Base-by-base conservation (phyloP, 37 sponge, comb jelly and placozoan genomes). In the Bolinopsis microptera region DNA sequence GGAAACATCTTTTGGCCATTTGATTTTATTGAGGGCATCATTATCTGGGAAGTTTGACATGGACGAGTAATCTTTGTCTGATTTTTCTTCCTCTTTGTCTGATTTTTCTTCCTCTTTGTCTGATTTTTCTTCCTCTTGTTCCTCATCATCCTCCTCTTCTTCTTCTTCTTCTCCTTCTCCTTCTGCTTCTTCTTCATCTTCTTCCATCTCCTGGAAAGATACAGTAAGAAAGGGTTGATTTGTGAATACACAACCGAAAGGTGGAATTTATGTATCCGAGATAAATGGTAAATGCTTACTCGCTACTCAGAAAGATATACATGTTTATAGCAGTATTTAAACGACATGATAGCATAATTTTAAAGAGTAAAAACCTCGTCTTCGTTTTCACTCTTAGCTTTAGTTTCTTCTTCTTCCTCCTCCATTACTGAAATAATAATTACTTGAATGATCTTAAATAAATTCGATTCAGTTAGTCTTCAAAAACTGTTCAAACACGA, bases 171-270 rank as follows among this genome's bases (percentile, higher is more conserved):
- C 48, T 24, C 39, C 90, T 34, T 86, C 90, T 41, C 8, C 32
- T 41, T 86, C 90, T 26, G 37, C 90, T 23, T 86, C 90, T 28
- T 86, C 90, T 1, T 86, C 90, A n/a, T 86, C 90, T n/a, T 86
- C 90, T 41, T 86, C 90, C 80, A 77, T 77, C 80, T 77, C 80
- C 80, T 77, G 36, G 36, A 32, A 32, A 32, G 36, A 16, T 9
- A 70, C 68, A 21, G 16, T 9, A 18, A 61, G 9, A 21, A 61
- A 18, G 68, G 68, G 68, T 61, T 9, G 68, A 21, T 9, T 61
- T 61, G 16, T 18, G 18, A 61, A 18, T 21, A 61, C 18, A 18
- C 9, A 61, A 61, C 16, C n/a, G n/a, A n/a, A n/a, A n/a, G n/a
- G n/a, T n/a, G n/a, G n/a, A n/a, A n/a, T n/a, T n/a, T n/a, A n/a